Percentiles rank a stretch among this genome's conserved stretches.
phyloP scores from a whole-genome alignment of 2,113 vertebrate species.

The Psettodes erumei region DNA sequence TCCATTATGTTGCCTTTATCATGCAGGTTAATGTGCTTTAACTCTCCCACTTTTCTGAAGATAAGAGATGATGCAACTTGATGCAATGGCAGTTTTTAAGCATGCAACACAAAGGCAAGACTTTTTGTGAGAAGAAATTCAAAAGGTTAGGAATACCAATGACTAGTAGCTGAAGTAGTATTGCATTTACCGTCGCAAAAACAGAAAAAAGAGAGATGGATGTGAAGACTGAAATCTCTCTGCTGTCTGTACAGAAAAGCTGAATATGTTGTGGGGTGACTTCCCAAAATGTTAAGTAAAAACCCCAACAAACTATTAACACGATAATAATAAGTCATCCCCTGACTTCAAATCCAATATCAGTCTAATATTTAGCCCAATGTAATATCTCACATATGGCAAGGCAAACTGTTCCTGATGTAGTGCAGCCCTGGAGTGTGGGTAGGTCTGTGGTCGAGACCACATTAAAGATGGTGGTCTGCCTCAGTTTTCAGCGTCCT shows the following conservation, averaged over 20 bases:
- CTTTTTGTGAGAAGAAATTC: neutral
- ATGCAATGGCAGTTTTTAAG: conserved; percentile 16
- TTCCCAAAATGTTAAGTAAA: too few relatives aligned
- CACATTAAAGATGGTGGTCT: conserved; percentile 9
- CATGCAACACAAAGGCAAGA: conserved; percentile 25
- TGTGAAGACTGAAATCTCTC: neutral
- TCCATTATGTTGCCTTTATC: neutral
- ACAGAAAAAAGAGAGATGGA: neutral
- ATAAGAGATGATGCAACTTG: conserved; percentile 50
- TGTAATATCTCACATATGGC: neutral
- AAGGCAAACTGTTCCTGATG: neutral
- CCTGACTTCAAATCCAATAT: neutral
- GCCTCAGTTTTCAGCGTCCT: neutral
- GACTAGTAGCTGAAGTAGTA: neutral
- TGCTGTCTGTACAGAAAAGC: neutral
- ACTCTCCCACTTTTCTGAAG: neutral
- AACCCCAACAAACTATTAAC: neutral
- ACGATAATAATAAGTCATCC: neutral
- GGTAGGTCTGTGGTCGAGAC: neutral
- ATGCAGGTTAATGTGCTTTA: conserved; percentile 8
- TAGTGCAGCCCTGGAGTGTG: neutral
- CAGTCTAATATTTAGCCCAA: neutral
- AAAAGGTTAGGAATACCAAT: neutral
- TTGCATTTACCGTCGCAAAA: neutral
- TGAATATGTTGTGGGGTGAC: too few relatives aligned